Evolutionary conservation across 2,888 invertebrate genomes (phyloP), one percentile per base, ranked within the genome.

Genomic region (Xylota sylvarum): DNA sequence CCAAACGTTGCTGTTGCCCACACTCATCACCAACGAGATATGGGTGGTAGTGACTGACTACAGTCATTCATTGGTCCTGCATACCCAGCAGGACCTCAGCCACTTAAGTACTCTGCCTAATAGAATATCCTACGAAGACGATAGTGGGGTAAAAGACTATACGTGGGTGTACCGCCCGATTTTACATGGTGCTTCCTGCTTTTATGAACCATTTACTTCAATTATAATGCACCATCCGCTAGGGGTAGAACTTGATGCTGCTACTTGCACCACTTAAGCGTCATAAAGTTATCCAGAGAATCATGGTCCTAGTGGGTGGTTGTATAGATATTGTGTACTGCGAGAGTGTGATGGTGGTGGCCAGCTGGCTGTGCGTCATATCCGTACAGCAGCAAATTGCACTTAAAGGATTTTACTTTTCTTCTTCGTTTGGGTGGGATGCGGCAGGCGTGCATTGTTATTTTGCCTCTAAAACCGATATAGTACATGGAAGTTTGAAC

Each of bases 161-260:
- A 69, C 37, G 65, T 62, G 79, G 62, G 73, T 14, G 55, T 78
- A 64, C 52, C 55, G 52, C 67, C 50, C 48, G 46, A 77, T 72
- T 86, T 81, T 62, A 74, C 82, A 82, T 78, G 69, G 77, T 73
- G 52, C 55, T 86, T 78, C 77, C 78, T 56, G 82, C 82, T 86
- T 78, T 86, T 86, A 86, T 82, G 86, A 86, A 72, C 86, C 82
- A 86, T 86, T 86, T 86, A 82, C 86, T 86, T 86, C 86, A 86
- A 86, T 86, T 86, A 86, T 86, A 86, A 82, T 86, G 86, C 86
- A 86, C 86, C 86, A 81, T 86, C 86, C 77, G 86, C 73, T 78
- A 50, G 77, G 81, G 78, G 70, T 58, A 81, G 60, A 55, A 72
- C 81, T 73, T 56, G 74, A 73, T 86, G 77, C 76, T 77, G 86